These are phyloP conservation scores for Pandemis corylana DNA, from an alignment of 2,888 invertebrate species.

Conservation along the genomic window DNA sequence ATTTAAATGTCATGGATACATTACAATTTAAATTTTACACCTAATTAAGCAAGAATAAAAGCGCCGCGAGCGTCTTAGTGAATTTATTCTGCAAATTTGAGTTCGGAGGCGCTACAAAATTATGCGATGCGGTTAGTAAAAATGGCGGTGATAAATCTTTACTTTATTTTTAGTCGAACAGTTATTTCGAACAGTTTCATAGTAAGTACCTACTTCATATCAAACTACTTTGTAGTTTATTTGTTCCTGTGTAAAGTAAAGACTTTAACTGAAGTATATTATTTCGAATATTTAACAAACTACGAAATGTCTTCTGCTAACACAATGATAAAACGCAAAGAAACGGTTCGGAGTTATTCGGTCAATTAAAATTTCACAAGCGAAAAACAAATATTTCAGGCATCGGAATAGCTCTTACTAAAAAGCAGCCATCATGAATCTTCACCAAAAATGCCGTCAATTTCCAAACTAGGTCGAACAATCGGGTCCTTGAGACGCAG, in stretches of 20 bases:
- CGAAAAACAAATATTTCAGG: constrained; percentile 26
- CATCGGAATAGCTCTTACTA: constrained; percentile 28
- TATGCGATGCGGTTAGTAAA: neutral
- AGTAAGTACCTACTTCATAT: too few relatives aligned
- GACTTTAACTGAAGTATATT: too few relatives aligned
- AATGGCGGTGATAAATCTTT: neutral
- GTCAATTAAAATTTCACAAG: neutral
- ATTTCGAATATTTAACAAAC: too few relatives aligned
- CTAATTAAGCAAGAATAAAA: constrained; percentile 34
- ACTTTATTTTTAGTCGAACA: too few relatives aligned
- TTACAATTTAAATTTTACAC: constrained; percentile 36
- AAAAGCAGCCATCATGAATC: constrained; percentile 44
- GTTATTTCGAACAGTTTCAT: too few relatives aligned
- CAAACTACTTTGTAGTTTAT: too few relatives aligned
- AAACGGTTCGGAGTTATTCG: too few relatives aligned
- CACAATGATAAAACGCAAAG: neutral
- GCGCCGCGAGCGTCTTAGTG: constrained; percentile 7
- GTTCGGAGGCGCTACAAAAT: neutral
- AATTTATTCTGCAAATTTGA: neutral
- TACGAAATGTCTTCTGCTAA: too few relatives aligned
- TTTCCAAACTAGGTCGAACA: constrained; percentile 80
- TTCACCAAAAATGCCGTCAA: constrained; percentile 64
- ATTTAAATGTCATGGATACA: constrained; percentile 44
- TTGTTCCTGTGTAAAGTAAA: too few relatives aligned
- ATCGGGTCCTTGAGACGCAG: constrained; percentile 68